Evolutionary conservation across 2,888 invertebrate genomes (phyloP).

Genomic region (Lasius platythorax): DNA sequence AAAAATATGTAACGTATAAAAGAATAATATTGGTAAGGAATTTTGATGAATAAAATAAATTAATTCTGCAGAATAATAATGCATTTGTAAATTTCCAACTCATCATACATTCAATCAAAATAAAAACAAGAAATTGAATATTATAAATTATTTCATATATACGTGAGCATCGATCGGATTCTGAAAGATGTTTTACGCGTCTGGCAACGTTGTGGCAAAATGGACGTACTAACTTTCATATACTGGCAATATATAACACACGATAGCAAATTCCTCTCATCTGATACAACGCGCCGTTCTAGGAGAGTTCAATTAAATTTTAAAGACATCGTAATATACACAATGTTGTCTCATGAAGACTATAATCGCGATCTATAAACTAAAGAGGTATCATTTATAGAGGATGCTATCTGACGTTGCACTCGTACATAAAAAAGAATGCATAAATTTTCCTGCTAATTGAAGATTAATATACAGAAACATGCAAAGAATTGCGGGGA

Average conservation of each 20-base stretch:
- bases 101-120: not conserved
- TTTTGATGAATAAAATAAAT: slow-evolving; percentile 16
- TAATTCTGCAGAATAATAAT: not conserved
- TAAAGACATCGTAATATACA: not conserved
- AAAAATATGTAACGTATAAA: not conserved
- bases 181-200: not conserved
- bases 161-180: not conserved
- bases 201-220: not conserved
- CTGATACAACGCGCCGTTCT: slow-evolving; percentile 1
- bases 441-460: not conserved
- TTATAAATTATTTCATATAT: not conserved
- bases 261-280: slow-evolving; percentile 31
- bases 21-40: not conserved
- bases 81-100: not conserved
- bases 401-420: not conserved
- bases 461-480: not conserved
- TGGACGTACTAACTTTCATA: not conserved
- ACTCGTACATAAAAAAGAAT: not conserved
- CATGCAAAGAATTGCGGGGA: not conserved
- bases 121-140: not conserved
- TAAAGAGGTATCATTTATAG: not conserved
- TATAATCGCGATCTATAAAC: slow-evolving; percentile 17
- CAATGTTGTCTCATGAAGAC: slow-evolving; percentile 13
- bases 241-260: not conserved
- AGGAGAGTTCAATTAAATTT: slow-evolving; percentile 36